Conservation (phyloP, 2,797 vertebrate species). For the Helostoma temminkii region DNA sequence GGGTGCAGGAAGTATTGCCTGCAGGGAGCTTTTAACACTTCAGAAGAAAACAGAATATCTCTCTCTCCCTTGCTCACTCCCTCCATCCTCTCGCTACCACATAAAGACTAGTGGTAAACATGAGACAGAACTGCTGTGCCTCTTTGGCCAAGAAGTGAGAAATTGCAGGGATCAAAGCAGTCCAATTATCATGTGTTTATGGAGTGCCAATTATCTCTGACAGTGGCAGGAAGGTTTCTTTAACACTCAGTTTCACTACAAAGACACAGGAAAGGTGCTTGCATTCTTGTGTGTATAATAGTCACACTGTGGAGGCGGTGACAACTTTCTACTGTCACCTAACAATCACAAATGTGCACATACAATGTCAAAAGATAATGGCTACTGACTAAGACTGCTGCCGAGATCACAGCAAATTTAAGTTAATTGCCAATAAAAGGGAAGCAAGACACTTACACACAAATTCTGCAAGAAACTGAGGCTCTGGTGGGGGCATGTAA, state of each 20-base stretch:
- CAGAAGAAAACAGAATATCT: slow-evolving; percentile 71
- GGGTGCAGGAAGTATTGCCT: slow-evolving; percentile 75
- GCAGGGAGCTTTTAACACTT: slow-evolving; percentile 81
- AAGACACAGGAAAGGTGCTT: slow-evolving; percentile 68
- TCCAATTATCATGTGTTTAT: slow-evolving; percentile 84
- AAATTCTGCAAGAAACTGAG: slow-evolving; percentile 37
- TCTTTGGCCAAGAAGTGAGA: slow-evolving; percentile 76
- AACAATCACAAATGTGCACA: slow-evolving; percentile 56
- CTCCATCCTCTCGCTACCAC: slow-evolving; percentile 62
- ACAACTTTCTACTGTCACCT: slow-evolving; percentile 45
- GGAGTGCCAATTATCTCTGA: slow-evolving; percentile 82
- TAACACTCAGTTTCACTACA: slow-evolving; percentile 66
- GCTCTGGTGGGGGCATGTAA: slow-evolving; percentile 48
- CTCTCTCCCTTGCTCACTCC: slow-evolving; percentile 37
- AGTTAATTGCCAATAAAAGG: slow-evolving; percentile 58
- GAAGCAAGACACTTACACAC: slow-evolving; percentile 24
- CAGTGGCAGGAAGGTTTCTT: slow-evolving; percentile 76
- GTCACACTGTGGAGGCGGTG: slow-evolving; percentile 54
- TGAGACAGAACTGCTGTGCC: slow-evolving; percentile 69
- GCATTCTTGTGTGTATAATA: slow-evolving; percentile 55
- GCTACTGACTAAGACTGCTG: slow-evolving; percentile 23
- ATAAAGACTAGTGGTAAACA: slow-evolving; percentile 78
- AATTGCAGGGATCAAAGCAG: slow-evolving; percentile 82
- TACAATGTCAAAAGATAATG: slow-evolving; percentile 54
- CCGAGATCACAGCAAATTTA: slow-evolving; percentile 61